A percentile compares a stretch with the other conserved stretches of the same genome.
Conservation (phyloP, 2,113 vertebrate species). For the Psilopsiagon aurifrons region DNA sequence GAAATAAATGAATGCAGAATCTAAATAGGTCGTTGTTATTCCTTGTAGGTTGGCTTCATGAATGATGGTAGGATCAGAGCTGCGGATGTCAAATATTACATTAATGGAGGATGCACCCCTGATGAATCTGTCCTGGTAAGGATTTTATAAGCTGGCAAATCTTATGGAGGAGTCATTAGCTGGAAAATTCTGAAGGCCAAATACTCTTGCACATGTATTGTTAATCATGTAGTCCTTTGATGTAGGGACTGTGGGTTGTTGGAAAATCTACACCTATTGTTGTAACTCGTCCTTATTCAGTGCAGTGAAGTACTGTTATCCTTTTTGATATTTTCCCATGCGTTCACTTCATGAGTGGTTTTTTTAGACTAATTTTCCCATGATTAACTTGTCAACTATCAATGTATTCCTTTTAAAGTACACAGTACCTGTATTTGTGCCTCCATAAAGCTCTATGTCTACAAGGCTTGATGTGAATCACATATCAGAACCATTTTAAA, state of each 20-base stretch:
- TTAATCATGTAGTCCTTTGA: not conserved
- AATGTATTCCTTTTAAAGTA: not conserved
- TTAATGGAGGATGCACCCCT: slow-evolving; percentile 80
- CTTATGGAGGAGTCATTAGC: not conserved
- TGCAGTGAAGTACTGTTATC: not conserved
- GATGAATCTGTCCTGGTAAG: slow-evolving; percentile 83
- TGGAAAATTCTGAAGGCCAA: not conserved
- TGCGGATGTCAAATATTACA: slow-evolving; percentile 78
- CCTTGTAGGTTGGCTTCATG: slow-evolving; percentile 87
- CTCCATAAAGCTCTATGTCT: not conserved
- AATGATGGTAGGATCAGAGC: slow-evolving; percentile 82
- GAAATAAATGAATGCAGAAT: not conserved
- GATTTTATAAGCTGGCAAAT: not conserved
- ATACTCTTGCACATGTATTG: not conserved
- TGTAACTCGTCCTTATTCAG: not conserved
- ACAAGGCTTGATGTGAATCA: not conserved
- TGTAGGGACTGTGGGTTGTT: not conserved
- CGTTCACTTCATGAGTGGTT: not conserved
- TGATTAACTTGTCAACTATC: not conserved
- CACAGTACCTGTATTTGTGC: not conserved
- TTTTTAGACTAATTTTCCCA: not conserved
- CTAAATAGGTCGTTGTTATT: not conserved
- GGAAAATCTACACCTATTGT: not conserved
- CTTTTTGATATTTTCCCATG: not conserved
- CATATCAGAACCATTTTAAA: not conserved